Percentiles rank a stretch among this genome's conserved stretches.
These are phyloP conservation scores for Drosophila triauraria DNA, from an alignment of 1,140 invertebrate species.

Conservation along the genomic window DNA sequence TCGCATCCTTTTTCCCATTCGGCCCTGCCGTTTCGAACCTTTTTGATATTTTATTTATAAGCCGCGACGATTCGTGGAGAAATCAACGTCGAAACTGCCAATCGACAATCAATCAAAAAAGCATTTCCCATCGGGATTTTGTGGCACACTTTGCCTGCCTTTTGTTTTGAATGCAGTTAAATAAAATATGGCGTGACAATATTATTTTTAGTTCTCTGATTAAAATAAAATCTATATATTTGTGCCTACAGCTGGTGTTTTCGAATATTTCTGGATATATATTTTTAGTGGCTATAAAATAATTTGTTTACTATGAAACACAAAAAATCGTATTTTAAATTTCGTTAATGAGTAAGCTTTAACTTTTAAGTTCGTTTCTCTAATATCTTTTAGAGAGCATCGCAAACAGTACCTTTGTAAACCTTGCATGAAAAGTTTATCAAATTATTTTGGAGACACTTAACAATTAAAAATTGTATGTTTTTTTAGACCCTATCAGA, in stretches of 20 bases:
- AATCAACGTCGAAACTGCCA: slow-evolving; percentile 70
- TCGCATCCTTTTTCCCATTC: slow-evolving; percentile 42
- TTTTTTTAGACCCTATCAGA: neutral
- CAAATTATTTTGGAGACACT: too few relatives aligned
- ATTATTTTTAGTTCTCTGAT: slow-evolving; percentile 14
- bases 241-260: neutral
- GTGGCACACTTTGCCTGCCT: slow-evolving; percentile 30
- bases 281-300: neutral
- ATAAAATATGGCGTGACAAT: slow-evolving; percentile 21
- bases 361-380: too few relatives aligned
- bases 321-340: neutral
- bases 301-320: neutral
- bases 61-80: slow-evolving; percentile 53
- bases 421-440: neutral
- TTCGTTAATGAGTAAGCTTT: too few relatives aligned
- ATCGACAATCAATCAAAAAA: slow-evolving; percentile 76
- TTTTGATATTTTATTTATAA: slow-evolving; percentile 77
- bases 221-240: slow-evolving; percentile 40
- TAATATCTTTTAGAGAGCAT: neutral
- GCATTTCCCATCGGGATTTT: slow-evolving; percentile 56
- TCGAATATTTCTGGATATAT: neutral
- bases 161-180: slow-evolving; percentile 28
- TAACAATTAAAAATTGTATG: too few relatives aligned
- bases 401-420: too few relatives aligned
- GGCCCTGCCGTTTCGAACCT: slow-evolving; percentile 14